Percentiles rank a stretch among this genome's conserved stretches.
These are phyloP conservation scores for Bombus sibiricus DNA, from an alignment of 1,140 invertebrate species.

Conservation along the genomic window DNA sequence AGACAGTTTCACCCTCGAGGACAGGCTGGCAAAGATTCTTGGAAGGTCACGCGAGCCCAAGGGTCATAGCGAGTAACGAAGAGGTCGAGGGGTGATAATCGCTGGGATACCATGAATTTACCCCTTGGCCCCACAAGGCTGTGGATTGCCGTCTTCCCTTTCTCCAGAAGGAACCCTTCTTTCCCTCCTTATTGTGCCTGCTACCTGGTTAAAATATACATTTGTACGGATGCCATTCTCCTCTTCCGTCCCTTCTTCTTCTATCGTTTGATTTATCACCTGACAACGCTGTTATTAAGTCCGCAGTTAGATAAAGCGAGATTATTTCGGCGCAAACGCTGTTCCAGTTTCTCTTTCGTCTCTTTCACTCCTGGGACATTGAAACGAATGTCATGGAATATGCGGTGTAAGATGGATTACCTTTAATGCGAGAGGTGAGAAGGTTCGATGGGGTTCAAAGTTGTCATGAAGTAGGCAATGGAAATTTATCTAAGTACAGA, in stretches of 20 bases:
- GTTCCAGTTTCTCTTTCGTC: neutral
- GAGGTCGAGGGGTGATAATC: conserved; percentile 70
- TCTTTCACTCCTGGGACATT: neutral
- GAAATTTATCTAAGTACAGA: neutral
- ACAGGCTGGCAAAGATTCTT: conserved; percentile 45
- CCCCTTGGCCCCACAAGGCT: conserved; percentile 52
- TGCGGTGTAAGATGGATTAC: neutral
- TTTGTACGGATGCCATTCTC: conserved; percentile 40
- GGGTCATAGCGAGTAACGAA: conserved; percentile 59
- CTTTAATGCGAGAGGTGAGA: neutral
- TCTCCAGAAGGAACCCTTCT: conserved; percentile 17
- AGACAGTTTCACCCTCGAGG: conserved; percentile 30
- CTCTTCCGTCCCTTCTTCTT: neutral
- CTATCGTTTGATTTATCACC: conserved; percentile 57
- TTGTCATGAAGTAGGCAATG: neutral
- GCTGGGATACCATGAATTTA: conserved; percentile 63
- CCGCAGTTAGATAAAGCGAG: conserved; percentile 19
- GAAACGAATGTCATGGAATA: conserved; percentile 4
- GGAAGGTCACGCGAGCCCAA: conserved; percentile 48
- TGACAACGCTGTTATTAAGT: conserved; percentile 56
- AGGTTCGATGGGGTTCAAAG: neutral
- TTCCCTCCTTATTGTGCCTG: conserved; percentile 27
- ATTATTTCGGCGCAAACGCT: neutral
- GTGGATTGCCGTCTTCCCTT: conserved; percentile 61
- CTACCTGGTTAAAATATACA: conserved; percentile 47